Conservation (phyloP, 2,113 vertebrate genomes). For the Gymnobelideus leadbeateri region DNA sequence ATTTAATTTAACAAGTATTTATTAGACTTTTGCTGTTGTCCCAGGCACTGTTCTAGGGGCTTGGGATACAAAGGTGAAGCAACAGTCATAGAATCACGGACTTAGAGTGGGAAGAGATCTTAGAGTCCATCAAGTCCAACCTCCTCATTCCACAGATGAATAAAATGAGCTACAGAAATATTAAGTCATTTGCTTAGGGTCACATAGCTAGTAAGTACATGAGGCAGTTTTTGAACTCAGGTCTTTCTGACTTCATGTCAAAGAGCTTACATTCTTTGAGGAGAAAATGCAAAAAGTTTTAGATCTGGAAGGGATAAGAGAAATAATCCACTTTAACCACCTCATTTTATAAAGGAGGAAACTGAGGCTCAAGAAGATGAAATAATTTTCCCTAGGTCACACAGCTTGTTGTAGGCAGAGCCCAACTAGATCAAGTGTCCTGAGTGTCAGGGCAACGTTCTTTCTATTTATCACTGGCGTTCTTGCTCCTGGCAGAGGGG, state of each 20-base stretch:
- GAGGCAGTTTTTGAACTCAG: background rate
- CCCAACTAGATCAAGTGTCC: background rate
- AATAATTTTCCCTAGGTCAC: background rate
- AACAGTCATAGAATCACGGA: background rate
- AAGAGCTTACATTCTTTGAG: background rate
- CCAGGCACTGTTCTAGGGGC: background rate
- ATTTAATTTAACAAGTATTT: background rate
- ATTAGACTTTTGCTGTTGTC: background rate
- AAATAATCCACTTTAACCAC: background rate
- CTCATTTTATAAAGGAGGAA: background rate
- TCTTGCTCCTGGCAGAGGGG: background rate
- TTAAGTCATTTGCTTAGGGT: background rate
- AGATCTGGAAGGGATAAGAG: background rate
- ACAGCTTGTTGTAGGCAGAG: background rate
- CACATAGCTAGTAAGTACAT: background rate
- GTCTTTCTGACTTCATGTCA: background rate
- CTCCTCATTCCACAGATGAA: background rate
- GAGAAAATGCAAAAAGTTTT: background rate
- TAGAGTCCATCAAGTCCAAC: background rate
- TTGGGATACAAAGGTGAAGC: background rate
- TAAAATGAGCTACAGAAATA: background rate
- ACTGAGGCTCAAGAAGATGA: background rate
- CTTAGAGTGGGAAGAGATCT: background rate
- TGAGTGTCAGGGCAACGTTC: background rate
- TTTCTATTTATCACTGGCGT: background rate